Evolutionary conservation across 2,888 invertebrate genomes (phyloP), one percentile per base, ranked within the genome.

Genomic region (Rhogogaster chlorosoma): DNA sequence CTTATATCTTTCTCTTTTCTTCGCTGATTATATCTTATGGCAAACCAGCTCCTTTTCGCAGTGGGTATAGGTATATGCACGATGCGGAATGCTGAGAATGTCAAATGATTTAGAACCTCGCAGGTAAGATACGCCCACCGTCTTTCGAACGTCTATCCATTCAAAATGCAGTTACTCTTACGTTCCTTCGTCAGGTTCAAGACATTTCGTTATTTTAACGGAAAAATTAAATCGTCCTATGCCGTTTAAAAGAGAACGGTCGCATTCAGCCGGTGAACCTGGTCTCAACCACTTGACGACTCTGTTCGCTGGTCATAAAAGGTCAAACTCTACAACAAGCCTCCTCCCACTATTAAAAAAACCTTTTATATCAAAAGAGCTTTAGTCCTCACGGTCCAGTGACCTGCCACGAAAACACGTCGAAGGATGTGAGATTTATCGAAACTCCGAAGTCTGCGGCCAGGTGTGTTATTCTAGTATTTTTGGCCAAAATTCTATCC

Each of bases 331-430:
- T 77, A 53, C n/a, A 49, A 77, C 26, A 67, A 67, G 32, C 45
- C 29, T 77, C 53, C 53, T 49, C 77, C 32, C 77, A 32, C 49
- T 77, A 77, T 53, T 53, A 29, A 77, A 49, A 49, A 53, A 53
- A 53, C 15, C 53, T 77, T 77, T 77, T 53, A 77, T 77, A 77
- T 32, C 61, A 0, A 61, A 64, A 36, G 84, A 90, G 89, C 91
- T 91, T 91, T 89, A 89, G 90, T 88, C 87, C 89, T 88, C 88
- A 90, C 91, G 89, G 91, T 90, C 89, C 89, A 90, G 90, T 90
- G 90, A 88, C 84, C 89, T 64, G 86, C 86, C 87, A 90, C 87
- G 91, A 92, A 92, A 92, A 92, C 90, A 92, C 88, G 90, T 87
- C 71, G 85, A 4, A 71, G 87, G 87, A 87, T 87, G 83, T 83